Conservation (phyloP, 1,140 invertebrate species). For the Trachelipus rathkii region DNA sequence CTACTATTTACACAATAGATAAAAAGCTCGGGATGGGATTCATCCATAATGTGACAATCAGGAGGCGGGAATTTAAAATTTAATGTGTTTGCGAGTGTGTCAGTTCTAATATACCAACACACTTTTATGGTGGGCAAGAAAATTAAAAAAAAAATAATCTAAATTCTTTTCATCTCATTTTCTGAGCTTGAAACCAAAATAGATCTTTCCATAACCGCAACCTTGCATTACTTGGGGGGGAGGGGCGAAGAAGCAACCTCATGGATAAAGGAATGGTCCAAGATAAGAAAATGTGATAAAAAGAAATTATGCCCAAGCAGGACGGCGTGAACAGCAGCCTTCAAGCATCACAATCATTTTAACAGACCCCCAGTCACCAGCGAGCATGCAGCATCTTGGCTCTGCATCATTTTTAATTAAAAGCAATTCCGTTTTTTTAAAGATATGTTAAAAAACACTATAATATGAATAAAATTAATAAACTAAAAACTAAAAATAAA, state of each 20-base stretch:
- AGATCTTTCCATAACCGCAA: neutral
- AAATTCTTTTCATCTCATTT: too few species aligned
- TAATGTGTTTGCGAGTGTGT: neutral
- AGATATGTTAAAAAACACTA: slow-evolving; percentile 11
- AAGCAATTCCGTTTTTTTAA: slow-evolving; percentile 38
- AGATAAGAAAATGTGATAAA: neutral
- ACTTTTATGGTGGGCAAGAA: neutral
- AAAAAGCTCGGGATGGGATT: neutral
- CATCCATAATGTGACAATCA: neutral
- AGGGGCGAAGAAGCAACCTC: neutral
- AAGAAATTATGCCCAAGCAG: neutral
- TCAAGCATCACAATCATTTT: neutral
- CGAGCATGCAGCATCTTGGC: slow-evolving; percentile 44
- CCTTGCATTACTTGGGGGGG: neutral
- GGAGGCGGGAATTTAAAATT: neutral
- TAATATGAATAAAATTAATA: slow-evolving; percentile 33
- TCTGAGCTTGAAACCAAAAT: neutral
- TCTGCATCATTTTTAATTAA: slow-evolving; percentile 42
- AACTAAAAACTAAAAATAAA: slow-evolving; percentile 36
- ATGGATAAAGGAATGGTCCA: neutral
- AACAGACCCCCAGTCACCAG: slow-evolving; percentile 38
- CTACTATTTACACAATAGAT: slow-evolving; percentile 8
- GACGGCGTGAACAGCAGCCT: slow-evolving; percentile 3
- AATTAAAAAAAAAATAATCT: too few species aligned
- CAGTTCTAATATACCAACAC: neutral